Percentiles rank a stretch among this genome's conserved stretches.
phyloP scores from a whole-genome alignment of 2,888 invertebrate species.

The Acronicta aceris region DNA sequence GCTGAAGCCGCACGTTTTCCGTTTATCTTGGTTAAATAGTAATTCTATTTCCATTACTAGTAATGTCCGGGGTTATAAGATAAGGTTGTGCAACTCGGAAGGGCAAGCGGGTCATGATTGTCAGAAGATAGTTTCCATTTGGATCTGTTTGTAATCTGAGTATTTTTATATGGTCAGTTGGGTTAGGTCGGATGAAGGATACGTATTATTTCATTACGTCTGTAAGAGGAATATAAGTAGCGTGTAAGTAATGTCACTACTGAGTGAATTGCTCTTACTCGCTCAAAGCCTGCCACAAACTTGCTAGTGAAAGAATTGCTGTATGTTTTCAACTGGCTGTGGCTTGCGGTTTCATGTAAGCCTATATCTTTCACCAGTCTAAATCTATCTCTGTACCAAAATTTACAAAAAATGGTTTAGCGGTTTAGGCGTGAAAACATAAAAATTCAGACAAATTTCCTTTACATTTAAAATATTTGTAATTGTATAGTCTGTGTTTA shows the following conservation, averaged over 20 bases:
- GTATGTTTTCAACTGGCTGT: conserved; percentile 14
- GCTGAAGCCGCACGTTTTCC: conserved; percentile 69
- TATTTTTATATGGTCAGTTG: conserved; percentile 68
- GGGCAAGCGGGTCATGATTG: conserved; percentile 70
- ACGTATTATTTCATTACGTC: conserved; percentile 72
- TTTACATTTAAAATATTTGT: no score
- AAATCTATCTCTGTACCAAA: no score
- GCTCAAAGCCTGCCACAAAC: conserved; percentile 19
- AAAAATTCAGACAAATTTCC: no score
- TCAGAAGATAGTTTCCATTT: conserved; percentile 75
- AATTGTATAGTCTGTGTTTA: no score
- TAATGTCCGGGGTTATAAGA: conserved; percentile 76
- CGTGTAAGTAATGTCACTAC: conserved; percentile 59
- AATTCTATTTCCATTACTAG: conserved; percentile 83
- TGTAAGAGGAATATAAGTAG: conserved; percentile 58
- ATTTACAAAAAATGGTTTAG: no score
- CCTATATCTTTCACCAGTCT: no score
- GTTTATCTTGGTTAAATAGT: conserved; percentile 80
- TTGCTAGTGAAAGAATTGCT: conserved; percentile 14
- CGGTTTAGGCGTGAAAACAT: not conserved
- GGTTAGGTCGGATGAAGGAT: conserved; percentile 60
- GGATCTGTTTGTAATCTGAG: conserved; percentile 67
- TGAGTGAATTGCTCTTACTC: conserved; percentile 41
- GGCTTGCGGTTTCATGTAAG: no score
- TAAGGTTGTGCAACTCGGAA: conserved; percentile 72